A percentile compares a stretch with the other conserved stretches of the same genome.
Evolutionary conservation across 2,888 invertebrate genomes (phyloP).

Genomic region (Scaeva pyrastri): DNA sequence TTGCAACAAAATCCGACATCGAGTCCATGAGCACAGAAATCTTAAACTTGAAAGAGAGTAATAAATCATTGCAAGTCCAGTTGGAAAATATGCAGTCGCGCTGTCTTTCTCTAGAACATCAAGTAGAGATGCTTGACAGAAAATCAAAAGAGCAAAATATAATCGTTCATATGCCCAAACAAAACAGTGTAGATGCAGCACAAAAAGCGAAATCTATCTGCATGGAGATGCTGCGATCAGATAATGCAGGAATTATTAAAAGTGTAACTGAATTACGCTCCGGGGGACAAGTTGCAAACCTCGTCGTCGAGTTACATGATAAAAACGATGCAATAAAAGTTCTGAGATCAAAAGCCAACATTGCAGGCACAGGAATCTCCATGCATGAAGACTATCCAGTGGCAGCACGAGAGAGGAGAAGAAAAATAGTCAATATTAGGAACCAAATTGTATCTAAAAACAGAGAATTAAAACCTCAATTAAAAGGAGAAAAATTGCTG

Average conservation of each 20-base stretch:
- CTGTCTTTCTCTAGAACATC: conserved; percentile 8
- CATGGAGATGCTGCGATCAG: conserved; percentile 13
- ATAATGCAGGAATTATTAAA: conserved; percentile 20
- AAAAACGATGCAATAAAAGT: neutral
- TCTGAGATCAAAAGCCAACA: conserved; percentile 13
- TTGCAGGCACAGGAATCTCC: conserved; percentile 20
- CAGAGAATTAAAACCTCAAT: neutral
- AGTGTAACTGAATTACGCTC: conserved; percentile 6
- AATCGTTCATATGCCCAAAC: conserved; percentile 15
- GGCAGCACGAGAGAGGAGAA: conserved; percentile 11
- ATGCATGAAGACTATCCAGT: conserved; percentile 13
- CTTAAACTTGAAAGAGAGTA: conserved; percentile 5
- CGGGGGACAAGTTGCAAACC: neutral
- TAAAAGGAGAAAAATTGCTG: neutral
- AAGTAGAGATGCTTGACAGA: conserved; percentile 12
- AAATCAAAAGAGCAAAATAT: conserved; percentile 15
- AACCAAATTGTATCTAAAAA: conserved; percentile 6
- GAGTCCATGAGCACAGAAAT: conserved; percentile 9
- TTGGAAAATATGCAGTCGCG: conserved; percentile 9
- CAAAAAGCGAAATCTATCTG: conserved; percentile 15
- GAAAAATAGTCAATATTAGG: conserved; percentile 12
- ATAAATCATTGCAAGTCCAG: conserved; percentile 3
- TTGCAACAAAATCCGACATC: conserved; percentile 4
- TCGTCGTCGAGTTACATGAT: neutral
- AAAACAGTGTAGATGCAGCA: neutral